Evolutionary conservation across 1,140 invertebrate genomes (phyloP).

Genomic region (Aplysia californica): DNA sequence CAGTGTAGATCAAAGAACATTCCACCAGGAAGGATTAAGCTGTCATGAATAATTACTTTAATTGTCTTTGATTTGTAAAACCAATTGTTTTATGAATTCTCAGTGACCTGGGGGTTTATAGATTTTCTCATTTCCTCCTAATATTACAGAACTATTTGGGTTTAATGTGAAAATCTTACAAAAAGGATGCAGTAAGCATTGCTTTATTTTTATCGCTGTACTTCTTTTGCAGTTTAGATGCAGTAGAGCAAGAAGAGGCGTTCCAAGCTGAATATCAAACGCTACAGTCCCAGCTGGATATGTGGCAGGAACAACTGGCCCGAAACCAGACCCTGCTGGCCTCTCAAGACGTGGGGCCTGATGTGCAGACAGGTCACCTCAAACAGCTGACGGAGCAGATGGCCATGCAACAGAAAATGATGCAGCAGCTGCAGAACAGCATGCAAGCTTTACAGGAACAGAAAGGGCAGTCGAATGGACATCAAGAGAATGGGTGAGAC

Average conservation of each 20-base stretch:
- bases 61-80: too few species aligned
- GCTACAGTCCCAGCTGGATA: slow-evolving; percentile 46
- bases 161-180: too few species aligned
- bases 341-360: slow-evolving; percentile 14
- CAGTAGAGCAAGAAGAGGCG: slow-evolving; percentile 26
- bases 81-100: too few species aligned
- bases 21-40: too few species aligned
- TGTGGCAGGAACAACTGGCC: slow-evolving; percentile 54
- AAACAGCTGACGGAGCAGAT: slow-evolving; percentile 49
- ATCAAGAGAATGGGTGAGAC: background rate
- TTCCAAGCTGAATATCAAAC: slow-evolving; percentile 40
- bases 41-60: too few species aligned
- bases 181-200: too few species aligned
- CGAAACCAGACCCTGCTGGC: slow-evolving; percentile 51
- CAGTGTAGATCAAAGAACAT: too few species aligned
- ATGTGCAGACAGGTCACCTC: slow-evolving; percentile 32
- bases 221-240: background rate
- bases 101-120: too few species aligned
- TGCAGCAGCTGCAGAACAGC: slow-evolving; percentile 51
- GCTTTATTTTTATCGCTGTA: too few species aligned
- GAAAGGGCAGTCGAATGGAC: background rate
- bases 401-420: slow-evolving; percentile 52
- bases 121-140: too few species aligned
- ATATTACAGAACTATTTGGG: too few species aligned
- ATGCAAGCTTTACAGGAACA: slow-evolving; percentile 40